Percentiles rank a stretch among this genome's conserved stretches.
Conservation (phyloP, 37 sponge, comb jelly and placozoan species). For the Theonella swinhoei region DNA sequence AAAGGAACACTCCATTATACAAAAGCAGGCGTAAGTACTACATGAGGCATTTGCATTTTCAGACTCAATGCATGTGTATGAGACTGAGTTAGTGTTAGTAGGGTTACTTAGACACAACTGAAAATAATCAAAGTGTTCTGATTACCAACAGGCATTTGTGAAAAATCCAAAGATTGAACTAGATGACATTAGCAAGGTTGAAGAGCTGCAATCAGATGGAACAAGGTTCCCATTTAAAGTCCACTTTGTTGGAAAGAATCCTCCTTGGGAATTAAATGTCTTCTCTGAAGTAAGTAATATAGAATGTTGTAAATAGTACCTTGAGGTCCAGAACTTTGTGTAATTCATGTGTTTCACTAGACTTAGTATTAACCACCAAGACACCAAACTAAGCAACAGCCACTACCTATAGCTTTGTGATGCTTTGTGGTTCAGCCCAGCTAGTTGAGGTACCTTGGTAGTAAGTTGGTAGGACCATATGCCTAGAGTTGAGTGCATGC, state of each 20-base stretch:
- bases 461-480: too few relatives aligned
- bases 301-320: too few relatives aligned
- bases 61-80: too few relatives aligned
- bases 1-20: not conserved
- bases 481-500: too few relatives aligned
- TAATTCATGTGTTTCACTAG: too few relatives aligned
- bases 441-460: too few relatives aligned
- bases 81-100: too few relatives aligned
- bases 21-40: not conserved
- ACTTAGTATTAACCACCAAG: too few relatives aligned
- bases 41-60: not conserved
- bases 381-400: too few relatives aligned
- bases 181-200: not conserved
- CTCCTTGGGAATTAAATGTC: constrained; percentile 13
- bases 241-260: not conserved
- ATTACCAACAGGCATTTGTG: not conserved
- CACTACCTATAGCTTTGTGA: too few relatives aligned
- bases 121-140: not conserved
- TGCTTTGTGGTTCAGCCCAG: too few relatives aligned
- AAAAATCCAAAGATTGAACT: not conserved
- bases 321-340: too few relatives aligned
- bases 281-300: not conserved
- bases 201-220: not conserved
- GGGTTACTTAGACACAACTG: not conserved
- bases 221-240: not conserved